Evolutionary conservation across 2,113 vertebrate species (phyloP), one percentile per base, ranked within the genome.

Genomic region (Ondatra zibethicus): DNA sequence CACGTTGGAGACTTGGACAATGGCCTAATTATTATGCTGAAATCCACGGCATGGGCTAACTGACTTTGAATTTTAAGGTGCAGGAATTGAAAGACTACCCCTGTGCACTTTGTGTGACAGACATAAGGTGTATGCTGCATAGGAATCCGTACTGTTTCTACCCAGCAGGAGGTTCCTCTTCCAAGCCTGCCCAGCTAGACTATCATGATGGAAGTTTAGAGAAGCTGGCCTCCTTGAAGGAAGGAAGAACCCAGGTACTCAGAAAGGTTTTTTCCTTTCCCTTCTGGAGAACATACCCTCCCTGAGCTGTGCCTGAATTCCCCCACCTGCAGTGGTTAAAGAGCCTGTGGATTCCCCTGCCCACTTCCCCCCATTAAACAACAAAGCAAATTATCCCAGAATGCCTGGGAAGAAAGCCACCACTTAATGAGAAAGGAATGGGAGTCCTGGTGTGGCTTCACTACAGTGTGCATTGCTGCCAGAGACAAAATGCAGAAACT

Each of bases 331-430:
- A 29, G 65, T 2, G 25, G 58, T 19, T 73, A 47, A 61, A 92
- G 75, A 70, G 81, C 78, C 81, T 63, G 25, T 76, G 75, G 33
- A 52, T 12, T 31, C 9, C 8, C 19, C 82, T 39, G 3, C 39
- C 82, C 82, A 31, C 42, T 12, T 52, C 25, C 70, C 50, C 81
- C 42, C 33, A 21, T 55, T 65, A 78, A 94, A 55, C 89, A 93
- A 42, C 52, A 89, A 72, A 91, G 66, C n/a, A 39, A 92, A 75
- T 42, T 77, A 95, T 72, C 88, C 81, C 88, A 92, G 88, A 45
- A 81, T 81, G 76, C 86, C 81, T 63, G 85, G 88, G 88, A 95
- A 94, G 93, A 82, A 88, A 94, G 93, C 92, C 84, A 93, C 45
- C 17, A 10, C 68, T 58, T 96, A 92, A 92, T 88, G 96, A 95